Evolutionary conservation across 2,113 vertebrate species (phyloP).

Genomic region (Anoura caudifer): DNA sequence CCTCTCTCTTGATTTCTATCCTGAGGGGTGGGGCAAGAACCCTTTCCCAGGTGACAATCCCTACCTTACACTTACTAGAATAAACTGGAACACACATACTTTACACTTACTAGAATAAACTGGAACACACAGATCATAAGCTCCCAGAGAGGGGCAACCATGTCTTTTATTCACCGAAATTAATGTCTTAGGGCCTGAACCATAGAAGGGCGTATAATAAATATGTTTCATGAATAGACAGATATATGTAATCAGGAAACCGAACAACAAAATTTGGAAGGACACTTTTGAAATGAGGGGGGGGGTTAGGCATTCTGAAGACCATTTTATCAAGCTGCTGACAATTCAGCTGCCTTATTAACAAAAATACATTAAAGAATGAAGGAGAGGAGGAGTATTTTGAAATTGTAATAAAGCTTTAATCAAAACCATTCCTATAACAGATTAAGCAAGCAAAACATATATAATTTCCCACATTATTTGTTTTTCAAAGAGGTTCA

Average conservation of each 20-base stretch:
- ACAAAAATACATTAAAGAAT: conserved; percentile 5
- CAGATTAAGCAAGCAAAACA: conserved; percentile 7
- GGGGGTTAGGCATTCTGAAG: neutral
- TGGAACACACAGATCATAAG: neutral
- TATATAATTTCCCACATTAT: conserved; percentile 11
- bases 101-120: neutral
- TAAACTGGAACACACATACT: neutral
- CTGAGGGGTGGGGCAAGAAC: neutral
- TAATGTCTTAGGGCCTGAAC: neutral
- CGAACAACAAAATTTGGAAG: conserved; percentile 27
- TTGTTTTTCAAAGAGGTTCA: neutral
- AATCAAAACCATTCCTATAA: neutral
- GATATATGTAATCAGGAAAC: neutral
- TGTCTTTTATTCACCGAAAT: neutral
- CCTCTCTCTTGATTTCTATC: neutral
- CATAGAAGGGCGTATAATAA: neutral
- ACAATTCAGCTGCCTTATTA: neutral
- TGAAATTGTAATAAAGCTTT: neutral
- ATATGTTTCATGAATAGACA: neutral
- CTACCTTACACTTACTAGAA: neutral
- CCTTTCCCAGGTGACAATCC: neutral
- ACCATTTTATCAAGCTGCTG: neutral
- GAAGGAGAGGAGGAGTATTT: neutral
- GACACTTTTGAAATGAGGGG: conserved; percentile 19
- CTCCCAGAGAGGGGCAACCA: neutral